Percentiles rank a stretch among this genome's conserved stretches.
phyloP scores from a whole-genome alignment of 2,113 vertebrate species.

The Lethenteron reissneri region DNA sequence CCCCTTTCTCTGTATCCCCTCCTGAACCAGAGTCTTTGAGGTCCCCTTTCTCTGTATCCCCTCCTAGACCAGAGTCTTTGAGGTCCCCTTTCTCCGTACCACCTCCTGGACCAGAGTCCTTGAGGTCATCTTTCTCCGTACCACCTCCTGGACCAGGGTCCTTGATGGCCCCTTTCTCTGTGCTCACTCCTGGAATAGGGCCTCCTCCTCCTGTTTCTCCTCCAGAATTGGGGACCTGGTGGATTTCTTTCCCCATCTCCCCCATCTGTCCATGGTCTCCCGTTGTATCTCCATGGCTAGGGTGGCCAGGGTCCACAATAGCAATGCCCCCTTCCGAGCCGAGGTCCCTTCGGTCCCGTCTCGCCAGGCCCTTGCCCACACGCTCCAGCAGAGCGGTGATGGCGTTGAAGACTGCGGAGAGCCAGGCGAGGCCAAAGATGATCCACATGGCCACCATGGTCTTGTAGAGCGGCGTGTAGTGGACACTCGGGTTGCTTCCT shows the following conservation, averaged over 20 bases:
- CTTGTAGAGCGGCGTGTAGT: conserved; percentile 53
- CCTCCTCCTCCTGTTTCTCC: neutral
- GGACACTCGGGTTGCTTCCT: conserved; percentile 42
- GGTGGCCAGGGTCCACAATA: neutral
- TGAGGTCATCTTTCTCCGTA: no score
- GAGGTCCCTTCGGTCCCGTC: conserved; percentile 6
- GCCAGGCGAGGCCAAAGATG: conserved; percentile 74
- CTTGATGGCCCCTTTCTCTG: no score
- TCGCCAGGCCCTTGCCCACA: conserved; percentile 18
- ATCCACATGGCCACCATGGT: conserved; percentile 52
- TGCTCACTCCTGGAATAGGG: no score
- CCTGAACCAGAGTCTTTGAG: no score
- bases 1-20: no score
- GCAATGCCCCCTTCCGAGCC: neutral
- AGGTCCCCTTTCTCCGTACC: no score
- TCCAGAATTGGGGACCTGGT: neutral
- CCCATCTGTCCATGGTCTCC: conserved; percentile 10
- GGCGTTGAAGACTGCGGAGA: conserved; percentile 55
- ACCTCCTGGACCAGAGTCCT: no score
- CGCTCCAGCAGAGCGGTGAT: conserved; percentile 41
- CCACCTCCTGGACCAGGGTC: no score
- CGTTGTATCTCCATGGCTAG: neutral
- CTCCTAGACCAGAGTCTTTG: no score
- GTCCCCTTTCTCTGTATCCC: no score
- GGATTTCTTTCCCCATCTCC: neutral